These are phyloP conservation scores for Xylota segnis DNA, from an alignment of 2,888 invertebrate species.

Conservation along the genomic window DNA sequence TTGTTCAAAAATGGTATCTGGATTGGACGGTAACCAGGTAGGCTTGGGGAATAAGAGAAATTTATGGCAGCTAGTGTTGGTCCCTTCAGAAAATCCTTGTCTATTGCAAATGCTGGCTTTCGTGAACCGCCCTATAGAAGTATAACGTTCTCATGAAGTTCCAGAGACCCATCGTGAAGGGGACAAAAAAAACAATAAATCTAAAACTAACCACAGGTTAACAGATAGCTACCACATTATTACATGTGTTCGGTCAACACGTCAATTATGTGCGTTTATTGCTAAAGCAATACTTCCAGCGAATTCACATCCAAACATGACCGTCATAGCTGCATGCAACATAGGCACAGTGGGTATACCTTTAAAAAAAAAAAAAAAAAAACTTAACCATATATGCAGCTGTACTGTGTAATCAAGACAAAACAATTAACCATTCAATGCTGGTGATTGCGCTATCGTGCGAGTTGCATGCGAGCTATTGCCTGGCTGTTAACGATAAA, in stretches of 20 bases:
- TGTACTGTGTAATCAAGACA: constrained; percentile 42
- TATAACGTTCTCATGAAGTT: no score
- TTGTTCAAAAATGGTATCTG: no score
- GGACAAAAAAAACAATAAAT: no score
- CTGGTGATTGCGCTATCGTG: constrained; percentile 52
- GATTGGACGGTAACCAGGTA: no score
- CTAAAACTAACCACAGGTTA: constrained; percentile 27
- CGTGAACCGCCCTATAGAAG: no score
- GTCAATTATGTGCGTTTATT: constrained; percentile 56
- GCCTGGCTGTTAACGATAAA: constrained; percentile 51
- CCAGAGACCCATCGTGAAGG: no score
- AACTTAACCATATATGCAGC: constrained; percentile 9
- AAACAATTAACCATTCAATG: constrained; percentile 71
- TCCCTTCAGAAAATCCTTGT: no score
- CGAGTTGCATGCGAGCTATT: constrained; percentile 57
- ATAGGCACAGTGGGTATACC: constrained; percentile 9
- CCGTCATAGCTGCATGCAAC: neutral
- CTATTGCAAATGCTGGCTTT: no score
- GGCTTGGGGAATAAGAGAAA: no score
- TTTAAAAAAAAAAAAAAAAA: no score
- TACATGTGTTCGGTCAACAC: constrained; percentile 51
- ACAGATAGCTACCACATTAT: constrained; percentile 43
- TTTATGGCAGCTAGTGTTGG: no score
- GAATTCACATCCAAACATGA: constrained; percentile 49
- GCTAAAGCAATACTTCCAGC: constrained; percentile 50